Base-by-base conservation (phyloP, 2,888 invertebrate genomes). In the Drosophila diplacantha region DNA sequence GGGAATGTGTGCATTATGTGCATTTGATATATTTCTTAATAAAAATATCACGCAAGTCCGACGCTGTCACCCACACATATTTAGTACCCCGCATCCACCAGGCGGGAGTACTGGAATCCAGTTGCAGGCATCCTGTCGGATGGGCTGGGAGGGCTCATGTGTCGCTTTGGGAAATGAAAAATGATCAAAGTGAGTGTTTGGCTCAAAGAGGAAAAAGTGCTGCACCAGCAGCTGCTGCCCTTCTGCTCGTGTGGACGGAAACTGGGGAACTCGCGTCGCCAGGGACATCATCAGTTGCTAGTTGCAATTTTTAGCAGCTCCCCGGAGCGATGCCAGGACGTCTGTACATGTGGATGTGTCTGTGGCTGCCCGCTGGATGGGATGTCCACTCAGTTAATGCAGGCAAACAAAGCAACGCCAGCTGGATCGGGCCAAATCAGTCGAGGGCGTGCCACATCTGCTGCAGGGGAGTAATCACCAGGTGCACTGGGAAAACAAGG, bases 161-260 rank as follows among this genome's bases (percentile, higher is more conserved):
- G 83, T 74, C 77, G 66, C 69, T 43, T 47, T 53, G 44, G 51
- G 72, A 81, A 80, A 80, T 80, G 79, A 80, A 82, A 84, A 84
- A 80, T 80, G 84, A 80, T 84, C 79, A 80, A 80, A 80, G 82
- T 77, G 75, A 80, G 79, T 83, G 84, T 80, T 82, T 84, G 76
- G 65, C 72, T 76, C 63, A 62, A 76, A 81, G 73, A 67, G 61
- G 72, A 75, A 39, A 70, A 64, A 57, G 62, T 70, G 70, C 60
- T 46, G 55, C 70, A 52, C 18, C 54, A 69, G 50, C 65, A 74
- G 73, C 68, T 71, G 73, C 67, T 77, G 69, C 60, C 41, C 31
- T 8, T 24, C 31, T 3, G 14, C 14, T 43, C 49, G 46, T 54
- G 47, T 54, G 65, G 53, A 39, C 50, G 58, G 50, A 39, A 56